Evolutionary conservation across 1,140 invertebrate genomes (phyloP).

Genomic region (Pristionchus pacificus): DNA sequence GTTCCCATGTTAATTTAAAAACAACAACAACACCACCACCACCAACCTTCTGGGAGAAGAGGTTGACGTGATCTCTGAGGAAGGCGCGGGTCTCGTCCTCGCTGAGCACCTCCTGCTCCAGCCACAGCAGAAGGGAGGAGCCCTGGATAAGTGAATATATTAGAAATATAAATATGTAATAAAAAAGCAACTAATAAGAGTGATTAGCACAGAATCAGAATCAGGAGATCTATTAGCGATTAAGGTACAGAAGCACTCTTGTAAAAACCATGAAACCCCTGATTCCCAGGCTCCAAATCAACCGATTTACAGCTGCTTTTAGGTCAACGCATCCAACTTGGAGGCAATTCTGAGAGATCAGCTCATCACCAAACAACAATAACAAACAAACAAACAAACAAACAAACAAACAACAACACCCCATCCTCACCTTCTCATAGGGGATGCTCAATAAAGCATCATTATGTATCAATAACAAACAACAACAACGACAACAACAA

Average conservation of each 20-base stretch:
- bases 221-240: too few species aligned
- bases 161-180: too few species aligned
- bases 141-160: not conserved
- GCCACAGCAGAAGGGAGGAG: not conserved
- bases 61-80: conserved; percentile 73
- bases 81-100: conserved; percentile 74
- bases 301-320: not conserved
- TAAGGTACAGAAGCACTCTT: too few species aligned
- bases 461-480: not conserved
- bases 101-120: conserved; percentile 4
- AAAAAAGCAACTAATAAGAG: too few species aligned
- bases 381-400: not conserved
- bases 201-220: too few species aligned
- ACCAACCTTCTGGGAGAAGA: conserved; percentile 69
- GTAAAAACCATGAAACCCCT: too few species aligned
- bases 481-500: not conserved
- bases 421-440: conserved; percentile 72
- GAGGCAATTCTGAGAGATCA: not conserved
- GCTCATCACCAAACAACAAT: not conserved
- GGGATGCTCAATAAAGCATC: not conserved
- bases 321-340: not conserved
- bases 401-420: not conserved
- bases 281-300: conserved; percentile 60
- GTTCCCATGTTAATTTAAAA: too few species aligned
- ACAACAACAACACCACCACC: too few species aligned